These are phyloP conservation scores for rabbit (Oryctolagus cuniculus) DNA, from an alignment of 2,113 vertebrate genomes.

Conservation along the genomic window mOryCun1.1 NC_091440.1:109376501-109377000, in stretches of 20 bases:
- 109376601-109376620: neutral
- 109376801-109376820: neutral
- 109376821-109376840: neutral
- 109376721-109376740: neutral
- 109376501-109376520: neutral
- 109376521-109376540: neutral
- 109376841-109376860: neutral
- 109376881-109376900: neutral
- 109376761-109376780: neutral
- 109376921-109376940: slow-evolving; percentile 14
- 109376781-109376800: neutral
- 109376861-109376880: slow-evolving; percentile 37
- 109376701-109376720: neutral
- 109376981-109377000: slow-evolving; percentile 7
- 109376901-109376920: neutral
- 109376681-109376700: neutral
- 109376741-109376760: neutral
- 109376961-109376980: neutral
- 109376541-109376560: neutral
- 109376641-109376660: neutral
- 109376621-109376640: slow-evolving; percentile 19
- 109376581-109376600: neutral
- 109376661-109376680: neutral
- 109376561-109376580: neutral
- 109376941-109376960: neutral